Conservation (phyloP, 2,113 vertebrate genomes). For the Oncorhynchus tshawytscha region DNA sequence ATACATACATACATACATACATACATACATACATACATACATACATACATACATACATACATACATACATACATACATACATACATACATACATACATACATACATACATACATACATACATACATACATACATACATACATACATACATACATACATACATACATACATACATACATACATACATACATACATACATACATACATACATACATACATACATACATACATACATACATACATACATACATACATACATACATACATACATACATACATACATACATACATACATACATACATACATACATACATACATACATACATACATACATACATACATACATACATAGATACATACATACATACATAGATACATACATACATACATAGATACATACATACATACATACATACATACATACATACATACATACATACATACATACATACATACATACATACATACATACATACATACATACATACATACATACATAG, state of each 20-base stretch:
- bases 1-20: rapidly evolving
- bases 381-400: rapidly evolving
- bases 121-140: rapidly evolving
- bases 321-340: rapidly evolving
- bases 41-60: rapidly evolving
- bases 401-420: rapidly evolving
- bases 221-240: rapidly evolving
- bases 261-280: too few species aligned
- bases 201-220: too few species aligned
- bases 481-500: rapidly evolving
- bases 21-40: too few species aligned
- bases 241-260: rapidly evolving
- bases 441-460: rapidly evolving
- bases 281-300: rapidly evolving
- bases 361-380: too few species aligned
- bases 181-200: rapidly evolving
- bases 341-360: too few species aligned
- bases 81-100: rapidly evolving
- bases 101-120: too few species aligned
- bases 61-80: too few species aligned
- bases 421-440: too few species aligned
- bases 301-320: too few species aligned
- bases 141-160: rapidly evolving
- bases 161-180: too few species aligned
- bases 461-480: too few species aligned